Conservation (phyloP, 2,113 vertebrate species). For the Choloepus hoffmanni region DNA sequence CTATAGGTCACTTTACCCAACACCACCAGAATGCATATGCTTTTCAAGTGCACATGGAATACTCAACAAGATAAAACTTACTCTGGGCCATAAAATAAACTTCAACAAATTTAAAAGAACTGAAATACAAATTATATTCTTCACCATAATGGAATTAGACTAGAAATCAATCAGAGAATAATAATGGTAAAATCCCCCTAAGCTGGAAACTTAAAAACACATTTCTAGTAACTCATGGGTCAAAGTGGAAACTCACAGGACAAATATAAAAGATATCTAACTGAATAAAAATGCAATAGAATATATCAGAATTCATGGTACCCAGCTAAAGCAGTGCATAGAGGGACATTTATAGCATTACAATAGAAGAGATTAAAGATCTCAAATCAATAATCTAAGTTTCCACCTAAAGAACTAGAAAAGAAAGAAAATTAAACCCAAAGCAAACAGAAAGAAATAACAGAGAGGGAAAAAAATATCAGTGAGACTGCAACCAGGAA, state of each 20-base stretch:
- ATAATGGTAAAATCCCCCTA: background rate
- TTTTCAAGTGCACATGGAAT: background rate
- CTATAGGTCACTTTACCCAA: background rate
- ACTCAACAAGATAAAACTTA: background rate
- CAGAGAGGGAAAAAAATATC: background rate
- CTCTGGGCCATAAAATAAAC: background rate
- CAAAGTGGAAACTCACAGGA: background rate
- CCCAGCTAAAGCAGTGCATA: background rate
- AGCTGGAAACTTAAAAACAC: background rate
- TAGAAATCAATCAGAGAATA: background rate
- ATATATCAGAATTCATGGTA: background rate
- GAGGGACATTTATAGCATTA: background rate
- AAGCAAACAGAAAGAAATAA: background rate
- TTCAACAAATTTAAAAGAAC: background rate
- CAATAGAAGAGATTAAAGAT: background rate
- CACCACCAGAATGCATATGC: background rate
- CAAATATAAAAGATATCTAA: background rate
- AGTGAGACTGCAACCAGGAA: background rate
- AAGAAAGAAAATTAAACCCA: background rate
- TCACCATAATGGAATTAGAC: background rate
- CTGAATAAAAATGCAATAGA: background rate
- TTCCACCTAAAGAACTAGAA: background rate
- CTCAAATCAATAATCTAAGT: background rate
- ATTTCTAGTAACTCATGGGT: background rate
- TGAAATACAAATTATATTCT: background rate